Conservation (phyloP, 2,113 vertebrate genomes). For the Rhombomys opimus region DNA sequence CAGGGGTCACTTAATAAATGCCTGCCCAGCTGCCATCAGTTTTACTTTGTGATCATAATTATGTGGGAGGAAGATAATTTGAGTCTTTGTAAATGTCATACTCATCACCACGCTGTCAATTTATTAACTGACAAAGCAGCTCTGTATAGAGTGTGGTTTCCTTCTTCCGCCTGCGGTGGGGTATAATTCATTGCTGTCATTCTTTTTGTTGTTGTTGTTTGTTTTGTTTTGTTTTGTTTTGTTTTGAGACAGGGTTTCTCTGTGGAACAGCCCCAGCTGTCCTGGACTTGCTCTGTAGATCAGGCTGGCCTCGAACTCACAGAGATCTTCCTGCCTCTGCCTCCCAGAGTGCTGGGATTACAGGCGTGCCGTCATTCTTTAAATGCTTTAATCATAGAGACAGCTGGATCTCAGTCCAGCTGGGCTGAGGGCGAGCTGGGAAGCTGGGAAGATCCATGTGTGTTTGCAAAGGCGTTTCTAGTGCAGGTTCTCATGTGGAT, state of each 20-base stretch:
- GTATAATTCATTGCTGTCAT: not conserved
- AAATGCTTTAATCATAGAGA: not conserved
- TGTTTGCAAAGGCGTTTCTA: not conserved
- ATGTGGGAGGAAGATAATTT: not conserved
- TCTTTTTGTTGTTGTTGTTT: too few relatives aligned
- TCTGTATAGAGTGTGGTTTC: not conserved
- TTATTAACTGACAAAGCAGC: not conserved
- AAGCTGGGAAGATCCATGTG: not conserved
- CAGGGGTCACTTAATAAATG: not conserved
- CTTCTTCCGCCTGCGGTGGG: not conserved
- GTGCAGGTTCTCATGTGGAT: not conserved
- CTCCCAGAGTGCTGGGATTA: too few relatives aligned
- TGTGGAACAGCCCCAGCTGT: too few relatives aligned
- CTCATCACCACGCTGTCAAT: not conserved
- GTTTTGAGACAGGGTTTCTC: too few relatives aligned
- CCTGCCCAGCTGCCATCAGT: accelerated
- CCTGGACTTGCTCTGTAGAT: too few relatives aligned
- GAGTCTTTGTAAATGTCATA: constrained; percentile 9
- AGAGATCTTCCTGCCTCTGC: too few relatives aligned
- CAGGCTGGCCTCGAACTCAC: too few relatives aligned
- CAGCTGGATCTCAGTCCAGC: not conserved
- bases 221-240: too few relatives aligned
- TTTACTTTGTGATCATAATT: not conserved
- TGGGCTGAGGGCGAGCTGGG: not conserved
- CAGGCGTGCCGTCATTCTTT: not conserved